Conservation (phyloP, 2,113 vertebrate species). For the Atrichornis clamosus region DNA sequence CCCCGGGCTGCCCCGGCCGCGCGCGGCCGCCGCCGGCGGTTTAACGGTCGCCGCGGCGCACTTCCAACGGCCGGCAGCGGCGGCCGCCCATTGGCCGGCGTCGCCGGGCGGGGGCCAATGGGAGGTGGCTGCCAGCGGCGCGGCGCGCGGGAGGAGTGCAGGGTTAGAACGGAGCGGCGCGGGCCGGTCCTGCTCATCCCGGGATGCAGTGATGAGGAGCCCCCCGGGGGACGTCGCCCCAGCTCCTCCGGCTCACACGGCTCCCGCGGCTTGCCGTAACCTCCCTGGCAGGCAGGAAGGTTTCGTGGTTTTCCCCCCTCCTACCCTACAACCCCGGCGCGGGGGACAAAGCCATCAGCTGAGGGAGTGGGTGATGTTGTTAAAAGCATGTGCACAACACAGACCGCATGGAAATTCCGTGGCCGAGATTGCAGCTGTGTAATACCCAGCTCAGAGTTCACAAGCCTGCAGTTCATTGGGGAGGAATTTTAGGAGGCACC, state of each 20-base stretch:
- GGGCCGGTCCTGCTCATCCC: not conserved
- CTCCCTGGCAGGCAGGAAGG: not conserved
- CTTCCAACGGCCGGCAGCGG: not conserved
- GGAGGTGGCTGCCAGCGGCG: constrained; percentile 39
- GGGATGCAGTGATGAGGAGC: not conserved
- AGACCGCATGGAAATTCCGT: not conserved
- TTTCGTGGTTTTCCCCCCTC: not conserved
- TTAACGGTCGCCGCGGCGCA: not conserved
- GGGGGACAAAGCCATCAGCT: not conserved
- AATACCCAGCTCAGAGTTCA: not conserved
- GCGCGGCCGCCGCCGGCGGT: not conserved
- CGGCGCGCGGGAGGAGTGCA: constrained; percentile 33
- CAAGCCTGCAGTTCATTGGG: not conserved
- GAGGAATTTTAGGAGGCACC: not conserved
- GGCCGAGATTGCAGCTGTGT: not conserved
- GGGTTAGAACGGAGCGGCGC: constrained; percentile 43
- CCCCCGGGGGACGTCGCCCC: not conserved
- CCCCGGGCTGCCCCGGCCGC: not conserved
- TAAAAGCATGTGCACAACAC: not conserved
- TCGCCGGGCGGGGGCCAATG: constrained; percentile 55
- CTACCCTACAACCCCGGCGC: not conserved
- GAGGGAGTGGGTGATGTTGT: not conserved
- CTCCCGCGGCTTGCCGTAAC: not conserved
- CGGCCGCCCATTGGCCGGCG: constrained; percentile 62
- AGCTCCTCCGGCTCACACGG: not conserved